Conservation (phyloP, 1,140 invertebrate genomes). For the Mylabris phalerata region DNA sequence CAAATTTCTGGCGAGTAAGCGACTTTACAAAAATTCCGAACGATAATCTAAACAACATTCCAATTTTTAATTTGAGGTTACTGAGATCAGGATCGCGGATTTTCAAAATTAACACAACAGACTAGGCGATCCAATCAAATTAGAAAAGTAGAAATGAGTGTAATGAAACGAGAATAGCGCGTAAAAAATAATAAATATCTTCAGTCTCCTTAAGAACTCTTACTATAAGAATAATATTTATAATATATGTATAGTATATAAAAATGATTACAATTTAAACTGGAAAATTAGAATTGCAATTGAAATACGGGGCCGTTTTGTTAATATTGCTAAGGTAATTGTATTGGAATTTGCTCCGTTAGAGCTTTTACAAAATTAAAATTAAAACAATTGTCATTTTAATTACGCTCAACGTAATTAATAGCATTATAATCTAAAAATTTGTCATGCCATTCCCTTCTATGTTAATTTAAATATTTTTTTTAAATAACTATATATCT, state of each 20-base stretch:
- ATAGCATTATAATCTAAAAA: too few relatives aligned
- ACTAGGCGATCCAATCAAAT: slow-evolving; percentile 12
- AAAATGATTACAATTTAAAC: slow-evolving; percentile 9
- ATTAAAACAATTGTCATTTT: too few relatives aligned
- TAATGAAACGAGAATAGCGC: slow-evolving; percentile 8
- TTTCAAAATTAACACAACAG: slow-evolving; percentile 1
- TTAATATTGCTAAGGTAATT: slow-evolving; percentile 6
- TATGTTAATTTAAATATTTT: too few relatives aligned
- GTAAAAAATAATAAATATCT: slow-evolving; percentile 15
- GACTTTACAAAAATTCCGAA: background rate
- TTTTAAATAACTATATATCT: too few relatives aligned
- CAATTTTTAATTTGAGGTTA: background rate
- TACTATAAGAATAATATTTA: too few relatives aligned
- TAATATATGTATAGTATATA: background rate
- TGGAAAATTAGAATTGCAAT: background rate
- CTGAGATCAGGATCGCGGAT: slow-evolving; percentile 15
- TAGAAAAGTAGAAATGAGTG: background rate
- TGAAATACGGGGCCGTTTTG: background rate
- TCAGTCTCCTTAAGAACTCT: slow-evolving; percentile 10
- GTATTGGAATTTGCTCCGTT: slow-evolving; percentile 8
- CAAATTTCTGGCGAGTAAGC: slow-evolving; percentile 3
- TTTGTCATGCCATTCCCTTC: too few relatives aligned
- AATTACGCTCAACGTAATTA: too few relatives aligned
- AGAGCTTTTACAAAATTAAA: slow-evolving; percentile 1
- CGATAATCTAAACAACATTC: background rate